A percentile compares a stretch with the other conserved stretches of the same genome.
Conservation (phyloP, 2,888 invertebrate genomes). For the Mantis religiosa region DNA sequence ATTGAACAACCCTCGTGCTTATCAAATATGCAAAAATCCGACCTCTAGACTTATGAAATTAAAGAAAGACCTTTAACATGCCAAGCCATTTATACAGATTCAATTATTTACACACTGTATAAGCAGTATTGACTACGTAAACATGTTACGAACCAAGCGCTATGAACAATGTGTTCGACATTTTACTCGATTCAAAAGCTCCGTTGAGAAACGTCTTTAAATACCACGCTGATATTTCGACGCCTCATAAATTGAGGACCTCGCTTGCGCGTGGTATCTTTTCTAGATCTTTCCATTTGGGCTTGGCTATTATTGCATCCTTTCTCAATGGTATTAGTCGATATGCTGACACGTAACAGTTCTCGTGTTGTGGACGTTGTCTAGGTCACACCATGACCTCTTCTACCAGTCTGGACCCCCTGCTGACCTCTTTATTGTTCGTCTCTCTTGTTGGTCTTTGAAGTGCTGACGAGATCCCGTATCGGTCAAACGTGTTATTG, state of each 20-base stretch:
- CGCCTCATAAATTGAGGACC: not conserved
- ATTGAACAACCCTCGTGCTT: too few species aligned
- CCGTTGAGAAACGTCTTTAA: not conserved
- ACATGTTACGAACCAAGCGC: too few species aligned
- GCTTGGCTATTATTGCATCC: not conserved
- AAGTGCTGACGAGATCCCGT: not conserved
- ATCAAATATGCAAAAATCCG: too few species aligned
- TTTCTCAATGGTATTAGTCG: not conserved
- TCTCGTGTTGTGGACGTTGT: not conserved
- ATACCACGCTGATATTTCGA: not conserved
- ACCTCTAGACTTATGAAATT: too few species aligned
- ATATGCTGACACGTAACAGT: not conserved
- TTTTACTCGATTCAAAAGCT: not conserved
- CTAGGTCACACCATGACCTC: not conserved
- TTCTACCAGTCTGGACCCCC: not conserved
- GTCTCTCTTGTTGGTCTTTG: not conserved
- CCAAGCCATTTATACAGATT: too few species aligned
- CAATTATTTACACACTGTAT: too few species aligned
- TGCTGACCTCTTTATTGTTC: not conserved
- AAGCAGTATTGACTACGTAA: too few species aligned
- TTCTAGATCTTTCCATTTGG: not conserved
- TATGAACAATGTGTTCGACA: not conserved
- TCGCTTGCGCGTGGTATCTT: not conserved
- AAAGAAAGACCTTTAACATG: too few species aligned
- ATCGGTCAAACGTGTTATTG: too few species aligned